Evolutionary conservation across 2,113 vertebrate genomes (phyloP), one percentile per base, ranked within the genome.

Genomic region (Petroica traversi): DNA sequence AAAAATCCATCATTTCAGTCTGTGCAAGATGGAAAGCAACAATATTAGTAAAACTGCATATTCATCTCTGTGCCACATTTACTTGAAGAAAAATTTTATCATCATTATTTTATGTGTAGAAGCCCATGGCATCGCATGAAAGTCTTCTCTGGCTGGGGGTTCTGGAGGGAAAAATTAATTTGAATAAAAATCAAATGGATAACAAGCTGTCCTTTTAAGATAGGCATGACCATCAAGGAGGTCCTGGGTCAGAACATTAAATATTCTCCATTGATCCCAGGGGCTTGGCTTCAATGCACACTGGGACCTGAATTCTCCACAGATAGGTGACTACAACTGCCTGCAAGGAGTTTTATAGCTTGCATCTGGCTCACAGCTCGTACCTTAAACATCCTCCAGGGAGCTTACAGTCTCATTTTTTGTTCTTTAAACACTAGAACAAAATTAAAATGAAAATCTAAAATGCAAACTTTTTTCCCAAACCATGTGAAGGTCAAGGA

Each of bases 331-430:
- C 43, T 79, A 68, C 74, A 93, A 85, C 88, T 94, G 92, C 72
- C 58, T 85, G 12, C 46, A 64, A 78, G 14, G 54, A 71, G n/a
- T 77, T 94, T 96, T 92, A 92, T 40, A 89, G 67, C 48, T 64
- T 77, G 51, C 88, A 93, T 88, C 89, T 94, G 95, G 88, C 81
- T 83, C 75, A 52, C 51, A 94, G 78, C 51, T 91, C 33, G 3
- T 88, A 90, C 92, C 72, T 94, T 88, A 64, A 89, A n/a, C 6
- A 43, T 74, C 36, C 93, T 78, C 82, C 43, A 73, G 82, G 78
- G 88, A 90, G 33, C 8, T 1, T 5, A 73, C 46, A 40, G 54
- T 71, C 51, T 93, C 54, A 52, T 77, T 90, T 90, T 88, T 69
- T 83, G 57, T 79, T 88, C 67, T 77, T 89, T 83, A 77, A 49